Percentiles rank a stretch among this genome's conserved stretches.
phyloP scores from a whole-genome alignment of 1,140 invertebrate genomes.

The Cephus cinctus region DNA sequence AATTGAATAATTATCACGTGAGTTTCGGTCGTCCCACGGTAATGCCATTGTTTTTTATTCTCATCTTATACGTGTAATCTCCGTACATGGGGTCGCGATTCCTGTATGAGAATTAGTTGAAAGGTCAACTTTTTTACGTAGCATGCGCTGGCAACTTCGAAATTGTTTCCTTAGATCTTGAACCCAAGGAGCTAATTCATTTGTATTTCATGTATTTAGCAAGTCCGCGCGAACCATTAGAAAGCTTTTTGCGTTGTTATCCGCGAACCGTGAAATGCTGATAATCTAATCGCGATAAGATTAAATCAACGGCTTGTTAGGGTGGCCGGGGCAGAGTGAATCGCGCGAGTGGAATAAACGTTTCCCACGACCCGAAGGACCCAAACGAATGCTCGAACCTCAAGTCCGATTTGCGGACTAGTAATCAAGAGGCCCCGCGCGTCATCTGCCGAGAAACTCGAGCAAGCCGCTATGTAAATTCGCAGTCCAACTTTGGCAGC shows the following conservation, averaged over 20 bases:
- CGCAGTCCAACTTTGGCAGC: constrained; percentile 16
- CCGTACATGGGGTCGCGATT: too few relatives aligned
- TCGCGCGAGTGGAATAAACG: constrained; percentile 4
- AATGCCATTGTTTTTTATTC: too few relatives aligned
- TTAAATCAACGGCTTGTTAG: background rate
- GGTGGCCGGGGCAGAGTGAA: constrained; percentile 2
- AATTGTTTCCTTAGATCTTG: too few relatives aligned
- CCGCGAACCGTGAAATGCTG: too few relatives aligned
- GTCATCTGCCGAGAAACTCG: background rate
- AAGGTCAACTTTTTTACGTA: too few relatives aligned
- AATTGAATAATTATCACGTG: too few relatives aligned
- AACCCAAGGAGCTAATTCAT: too few relatives aligned
- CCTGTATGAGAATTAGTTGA: too few relatives aligned
- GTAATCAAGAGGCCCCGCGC: background rate
- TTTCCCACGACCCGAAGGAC: constrained; percentile 26
- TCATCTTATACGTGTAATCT: too few relatives aligned
- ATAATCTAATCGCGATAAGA: constrained; percentile 15
- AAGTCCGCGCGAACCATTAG: constrained; percentile 4
- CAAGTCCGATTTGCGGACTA: background rate
- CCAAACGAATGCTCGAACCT: constrained; percentile 6
- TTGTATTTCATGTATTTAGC: background rate
- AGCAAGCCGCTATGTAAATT: constrained; percentile 32
- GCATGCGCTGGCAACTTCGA: too few relatives aligned
- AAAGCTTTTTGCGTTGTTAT: constrained; percentile 9
- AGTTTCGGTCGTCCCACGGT: too few relatives aligned